Base-by-base conservation (phyloP, 2,888 invertebrate genomes). In the Geophilus truncorum region DNA sequence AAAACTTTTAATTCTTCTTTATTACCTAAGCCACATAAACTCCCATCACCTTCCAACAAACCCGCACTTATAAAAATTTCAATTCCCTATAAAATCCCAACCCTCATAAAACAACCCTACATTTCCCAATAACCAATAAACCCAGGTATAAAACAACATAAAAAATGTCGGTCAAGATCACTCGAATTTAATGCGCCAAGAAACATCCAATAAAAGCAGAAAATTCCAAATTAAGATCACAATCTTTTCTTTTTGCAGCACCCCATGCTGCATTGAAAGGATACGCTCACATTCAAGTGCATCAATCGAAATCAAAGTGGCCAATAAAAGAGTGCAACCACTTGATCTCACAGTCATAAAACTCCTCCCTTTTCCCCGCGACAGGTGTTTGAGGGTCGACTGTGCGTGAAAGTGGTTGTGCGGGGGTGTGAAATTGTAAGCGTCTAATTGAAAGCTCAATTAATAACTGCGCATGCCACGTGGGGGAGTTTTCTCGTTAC, bases 391-490 rank as follows among this genome's bases (percentile, higher is more conserved):
- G 62, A 62, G 62, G 62, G 62, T 62, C 15, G 25, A 62, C 62
- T 62, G 62, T 15, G 62, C 62, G 62, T 62, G 62, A 62, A 62
- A 62, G 25, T 25, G 23, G 28, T 62, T 4, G 62, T 62, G 62
- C 62, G 62, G 62, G 62, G 62, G 62, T 25, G 25, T 62, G 62
- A 62, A 62, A 62, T 62, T 62, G 23, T 62, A 62, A 23, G 23
- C 23, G 62, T 15, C 62, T 62, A 62, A 62, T 62, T 62, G 62
- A 62, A 62, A 62, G 62, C 62, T 23, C 62, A 62, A 62, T 62
- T 62, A 62, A 62, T 62, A 62, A 62, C 62, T 62, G 62, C 28
- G 62, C 23, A 62, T 62, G 62, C 62, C 45, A 62, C 62, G 62
- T 62, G 62, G 28, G 62, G 25, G 25, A 9, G 62, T 62, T 62